These are phyloP conservation scores for Drosophila fulvimacula DNA, from an alignment of 2,888 invertebrate genomes.

Conservation along the genomic window DNA sequence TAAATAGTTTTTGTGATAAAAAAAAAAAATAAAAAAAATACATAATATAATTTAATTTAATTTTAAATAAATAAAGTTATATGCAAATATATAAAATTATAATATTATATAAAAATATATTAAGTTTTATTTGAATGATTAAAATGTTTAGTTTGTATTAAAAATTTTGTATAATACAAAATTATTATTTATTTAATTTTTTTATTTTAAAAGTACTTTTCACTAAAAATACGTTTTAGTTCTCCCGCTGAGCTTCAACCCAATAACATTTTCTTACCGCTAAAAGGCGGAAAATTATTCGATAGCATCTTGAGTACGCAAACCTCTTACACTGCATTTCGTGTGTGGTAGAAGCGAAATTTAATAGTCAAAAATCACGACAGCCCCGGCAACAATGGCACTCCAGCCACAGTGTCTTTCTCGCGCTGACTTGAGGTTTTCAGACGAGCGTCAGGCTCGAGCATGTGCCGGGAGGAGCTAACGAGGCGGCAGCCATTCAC, in stretches of 20 bases:
- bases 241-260: too few species aligned
- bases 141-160: fast-evolving
- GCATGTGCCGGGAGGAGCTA: conserved; percentile 5
- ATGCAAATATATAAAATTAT: not conserved
- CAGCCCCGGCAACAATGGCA: conserved; percentile 44
- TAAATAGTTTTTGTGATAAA: not conserved
- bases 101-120: not conserved
- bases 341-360: conserved; percentile 28
- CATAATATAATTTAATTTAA: not conserved
- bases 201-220: too few species aligned
- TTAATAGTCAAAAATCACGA: conserved; percentile 39
- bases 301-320: conserved; percentile 8
- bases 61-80: not conserved
- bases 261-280: not conserved
- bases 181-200: too few species aligned
- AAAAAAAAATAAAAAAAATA: too few species aligned
- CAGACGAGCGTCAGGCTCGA: conserved; percentile 16
- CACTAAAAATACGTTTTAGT: not conserved
- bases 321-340: conserved; percentile 4
- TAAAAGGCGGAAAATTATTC: not conserved
- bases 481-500: conserved; percentile 39
- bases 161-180: not conserved
- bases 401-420: conserved; percentile 22
- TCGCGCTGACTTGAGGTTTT: conserved; percentile 38
- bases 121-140: too few species aligned